These are phyloP conservation scores for Amniataba percoides DNA, from an alignment of 2,797 vertebrate genomes.

Conservation along the genomic window DNA sequence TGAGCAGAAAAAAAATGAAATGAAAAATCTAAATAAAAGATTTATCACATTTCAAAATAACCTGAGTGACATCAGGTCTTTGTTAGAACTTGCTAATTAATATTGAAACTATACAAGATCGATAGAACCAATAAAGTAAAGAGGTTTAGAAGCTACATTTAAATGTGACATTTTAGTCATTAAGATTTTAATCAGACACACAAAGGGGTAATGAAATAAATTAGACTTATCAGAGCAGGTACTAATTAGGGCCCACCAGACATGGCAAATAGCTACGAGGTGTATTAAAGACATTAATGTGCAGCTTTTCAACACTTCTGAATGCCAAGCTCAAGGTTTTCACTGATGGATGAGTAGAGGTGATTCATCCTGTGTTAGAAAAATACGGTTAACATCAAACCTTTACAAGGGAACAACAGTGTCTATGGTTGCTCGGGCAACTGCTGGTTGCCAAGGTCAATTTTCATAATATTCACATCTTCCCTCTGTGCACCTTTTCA, in stretches of 20 bases:
- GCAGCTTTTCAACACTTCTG: background rate
- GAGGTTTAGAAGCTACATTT: conserved; percentile 21
- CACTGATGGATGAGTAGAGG: background rate
- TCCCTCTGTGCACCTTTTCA: background rate
- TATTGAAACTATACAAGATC: conserved; percentile 21
- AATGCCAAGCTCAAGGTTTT: background rate
- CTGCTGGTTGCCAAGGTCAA: conserved; percentile 21
- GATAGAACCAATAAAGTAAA: conserved; percentile 23
- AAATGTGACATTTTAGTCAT: conserved; percentile 31
- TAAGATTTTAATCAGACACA: conserved; percentile 40
- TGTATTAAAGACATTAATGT: conserved; percentile 1
- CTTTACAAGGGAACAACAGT: background rate
- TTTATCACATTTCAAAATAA: conserved; percentile 14
- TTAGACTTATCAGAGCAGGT: conserved; percentile 30
- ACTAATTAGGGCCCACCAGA: conserved; percentile 27
- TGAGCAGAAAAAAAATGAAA: background rate
- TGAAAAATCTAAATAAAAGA: background rate
- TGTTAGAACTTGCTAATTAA: conserved; percentile 24
- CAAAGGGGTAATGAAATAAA: conserved; percentile 29
- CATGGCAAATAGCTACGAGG: conserved; percentile 1
- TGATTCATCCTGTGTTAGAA: background rate
- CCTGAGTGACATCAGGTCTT: background rate
- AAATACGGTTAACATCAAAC: conserved; percentile 1
- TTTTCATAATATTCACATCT: conserved; percentile 5
- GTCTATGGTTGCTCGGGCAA: conserved; percentile 10